phyloP scores from a whole-genome alignment of 2,888 invertebrate species.

The Drosophila infuscata region DNA sequence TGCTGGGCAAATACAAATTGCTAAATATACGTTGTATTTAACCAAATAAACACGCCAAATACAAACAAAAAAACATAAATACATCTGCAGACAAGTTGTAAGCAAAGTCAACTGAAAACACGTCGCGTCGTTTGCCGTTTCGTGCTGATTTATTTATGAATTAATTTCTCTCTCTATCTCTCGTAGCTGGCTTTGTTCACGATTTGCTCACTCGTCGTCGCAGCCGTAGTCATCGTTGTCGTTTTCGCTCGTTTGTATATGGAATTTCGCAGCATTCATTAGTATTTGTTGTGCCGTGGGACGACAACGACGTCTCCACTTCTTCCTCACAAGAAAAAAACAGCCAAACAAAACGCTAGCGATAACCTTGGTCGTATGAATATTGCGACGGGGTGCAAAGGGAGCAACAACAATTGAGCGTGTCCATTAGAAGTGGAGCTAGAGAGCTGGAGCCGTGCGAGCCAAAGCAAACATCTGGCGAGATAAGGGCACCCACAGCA shows the following conservation, averaged over 20 bases:
- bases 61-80: conserved; percentile 34
- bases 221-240: conserved; percentile 17
- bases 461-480: conserved; percentile 71
- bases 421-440: conserved; percentile 44
- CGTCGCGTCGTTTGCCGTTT: conserved; percentile 51
- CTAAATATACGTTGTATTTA: conserved; percentile 48
- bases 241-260: conserved; percentile 46
- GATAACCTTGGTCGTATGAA: conserved; percentile 64
- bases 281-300: conserved; percentile 66
- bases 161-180: conserved; percentile 71
- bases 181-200: conserved; percentile 62
- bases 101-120: conserved; percentile 55
- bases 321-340: conserved; percentile 19
- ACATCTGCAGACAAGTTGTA: conserved; percentile 46
- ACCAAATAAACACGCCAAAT: conserved; percentile 50
- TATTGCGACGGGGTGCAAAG: conserved; percentile 30
- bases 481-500: conserved; percentile 64
- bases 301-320: conserved; percentile 65
- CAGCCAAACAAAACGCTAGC: conserved; percentile 7
- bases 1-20: conserved; percentile 44
- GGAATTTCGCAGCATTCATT: conserved; percentile 69
- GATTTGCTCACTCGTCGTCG: conserved; percentile 36
- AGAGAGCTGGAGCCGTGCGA: conserved; percentile 34
- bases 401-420: conserved; percentile 36
- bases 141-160: conserved; percentile 76